phyloP scores from a whole-genome alignment of 2,797 vertebrate genomes.

The Valencia hispanica region DNA sequence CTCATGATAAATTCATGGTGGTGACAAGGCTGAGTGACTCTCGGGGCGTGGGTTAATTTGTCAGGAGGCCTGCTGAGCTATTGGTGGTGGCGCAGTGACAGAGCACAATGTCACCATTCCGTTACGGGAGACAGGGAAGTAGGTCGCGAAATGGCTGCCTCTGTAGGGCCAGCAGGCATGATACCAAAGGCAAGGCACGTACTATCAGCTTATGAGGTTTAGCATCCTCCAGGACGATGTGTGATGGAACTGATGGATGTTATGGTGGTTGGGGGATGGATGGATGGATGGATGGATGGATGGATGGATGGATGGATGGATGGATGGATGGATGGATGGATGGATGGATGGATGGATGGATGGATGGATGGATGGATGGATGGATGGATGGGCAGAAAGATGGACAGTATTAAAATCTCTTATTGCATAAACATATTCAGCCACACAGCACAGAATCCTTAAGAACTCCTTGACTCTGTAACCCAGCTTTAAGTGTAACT shows the following conservation, averaged over 20 bases:
- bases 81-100: slow-evolving; percentile 59
- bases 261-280: not conserved
- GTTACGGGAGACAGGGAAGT: slow-evolving; percentile 57
- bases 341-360: no score
- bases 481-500: not conserved
- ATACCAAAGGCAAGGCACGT: slow-evolving; percentile 41
- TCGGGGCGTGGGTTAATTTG: slow-evolving; percentile 64
- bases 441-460: not conserved
- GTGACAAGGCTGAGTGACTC: slow-evolving; percentile 73
- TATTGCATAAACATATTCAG: not conserved
- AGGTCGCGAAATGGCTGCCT: slow-evolving; percentile 65
- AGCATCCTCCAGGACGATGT: slow-evolving; percentile 35
- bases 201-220: slow-evolving; percentile 28
- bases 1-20: slow-evolving; percentile 77
- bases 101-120: slow-evolving; percentile 69
- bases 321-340: no score
- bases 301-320: no score
- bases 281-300: not conserved
- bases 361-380: no score
- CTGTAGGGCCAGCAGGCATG: slow-evolving; percentile 16
- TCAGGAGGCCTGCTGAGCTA: slow-evolving; percentile 67
- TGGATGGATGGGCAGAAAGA: not conserved
- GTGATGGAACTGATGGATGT: slow-evolving; percentile 7
- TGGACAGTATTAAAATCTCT: not conserved
- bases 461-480: not conserved